A percentile compares a stretch with the other conserved stretches of the same genome.
Conservation (phyloP, 2,888 invertebrate genomes). For the Sepiola atlantica region DNA sequence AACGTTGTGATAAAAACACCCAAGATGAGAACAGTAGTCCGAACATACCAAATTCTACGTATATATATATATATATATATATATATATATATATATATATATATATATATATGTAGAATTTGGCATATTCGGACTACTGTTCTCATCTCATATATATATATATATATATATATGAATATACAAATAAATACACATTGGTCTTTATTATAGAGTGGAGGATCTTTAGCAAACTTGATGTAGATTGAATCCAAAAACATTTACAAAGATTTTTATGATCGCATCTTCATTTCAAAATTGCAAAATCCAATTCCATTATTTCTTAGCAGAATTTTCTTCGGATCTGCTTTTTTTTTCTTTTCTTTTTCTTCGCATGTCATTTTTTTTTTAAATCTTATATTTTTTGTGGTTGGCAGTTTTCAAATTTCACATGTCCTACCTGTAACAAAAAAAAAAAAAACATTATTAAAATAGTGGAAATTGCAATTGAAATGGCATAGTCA, state of each 20-base stretch:
- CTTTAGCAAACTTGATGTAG: background rate
- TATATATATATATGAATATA: too few relatives aligned
- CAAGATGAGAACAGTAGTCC: too few relatives aligned
- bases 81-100: too few relatives aligned
- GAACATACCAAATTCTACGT: too few relatives aligned
- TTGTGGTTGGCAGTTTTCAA: background rate
- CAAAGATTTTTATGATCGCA: background rate
- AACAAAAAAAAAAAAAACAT: background rate
- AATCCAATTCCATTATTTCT: slow-evolving; percentile 1
- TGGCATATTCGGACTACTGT: too few relatives aligned
- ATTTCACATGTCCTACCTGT: slow-evolving; percentile 4
- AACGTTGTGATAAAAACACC: too few relatives aligned
- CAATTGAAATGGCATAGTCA: background rate
- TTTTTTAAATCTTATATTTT: background rate
- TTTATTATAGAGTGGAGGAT: background rate
- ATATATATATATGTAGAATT: too few relatives aligned
- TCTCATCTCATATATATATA: too few relatives aligned
- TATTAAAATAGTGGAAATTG: background rate
- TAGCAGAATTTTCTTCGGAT: background rate
- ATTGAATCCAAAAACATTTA: background rate
- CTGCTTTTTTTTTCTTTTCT: background rate
- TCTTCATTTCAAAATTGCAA: background rate
- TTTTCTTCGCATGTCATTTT: background rate
- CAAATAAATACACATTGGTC: too few relatives aligned
- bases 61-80: too few relatives aligned